A percentile compares a stretch with the other conserved stretches of the same genome.
phyloP scores from a whole-genome alignment of 2,797 vertebrate species.

The Microctenopoma stevenorrisi region DNA sequence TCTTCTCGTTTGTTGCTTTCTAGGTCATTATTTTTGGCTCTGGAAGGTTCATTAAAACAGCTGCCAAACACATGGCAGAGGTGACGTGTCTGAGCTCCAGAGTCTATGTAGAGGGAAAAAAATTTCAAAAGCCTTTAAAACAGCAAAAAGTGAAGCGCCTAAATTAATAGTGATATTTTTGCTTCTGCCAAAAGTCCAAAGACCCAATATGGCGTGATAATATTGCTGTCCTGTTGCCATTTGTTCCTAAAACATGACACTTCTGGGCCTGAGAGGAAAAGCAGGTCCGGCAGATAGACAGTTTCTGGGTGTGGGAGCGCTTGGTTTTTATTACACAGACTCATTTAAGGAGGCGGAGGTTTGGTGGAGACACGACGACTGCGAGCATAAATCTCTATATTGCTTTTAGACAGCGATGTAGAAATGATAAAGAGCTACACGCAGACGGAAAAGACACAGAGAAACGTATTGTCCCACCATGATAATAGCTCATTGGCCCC shows the following conservation, averaged over 20 bases:
- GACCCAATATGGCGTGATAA: constrained; percentile 21
- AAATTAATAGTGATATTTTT: constrained; percentile 55
- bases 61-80: constrained; percentile 50
- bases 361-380: constrained; percentile 46
- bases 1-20: neutral
- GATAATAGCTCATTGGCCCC: constrained; percentile 15
- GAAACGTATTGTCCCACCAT: neutral
- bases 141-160: constrained; percentile 33
- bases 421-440: constrained; percentile 29
- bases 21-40: constrained; percentile 28
- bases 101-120: neutral
- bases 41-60: constrained; percentile 28
- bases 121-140: constrained; percentile 53
- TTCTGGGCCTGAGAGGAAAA: constrained; percentile 29
- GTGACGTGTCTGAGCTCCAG: constrained; percentile 35
- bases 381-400: constrained; percentile 32
- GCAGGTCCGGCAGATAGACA: constrained; percentile 30
- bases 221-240: constrained; percentile 47
- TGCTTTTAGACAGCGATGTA: constrained; percentile 17
- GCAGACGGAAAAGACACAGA: constrained; percentile 6
- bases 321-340: constrained; percentile 44
- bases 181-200: constrained; percentile 53
- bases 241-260: constrained; percentile 49
- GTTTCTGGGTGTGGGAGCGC: constrained; percentile 46
- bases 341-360: constrained; percentile 53